These are phyloP conservation scores for Lucifuga dentata DNA, from an alignment of 2,113 vertebrate genomes.

Conservation along the genomic window DNA sequence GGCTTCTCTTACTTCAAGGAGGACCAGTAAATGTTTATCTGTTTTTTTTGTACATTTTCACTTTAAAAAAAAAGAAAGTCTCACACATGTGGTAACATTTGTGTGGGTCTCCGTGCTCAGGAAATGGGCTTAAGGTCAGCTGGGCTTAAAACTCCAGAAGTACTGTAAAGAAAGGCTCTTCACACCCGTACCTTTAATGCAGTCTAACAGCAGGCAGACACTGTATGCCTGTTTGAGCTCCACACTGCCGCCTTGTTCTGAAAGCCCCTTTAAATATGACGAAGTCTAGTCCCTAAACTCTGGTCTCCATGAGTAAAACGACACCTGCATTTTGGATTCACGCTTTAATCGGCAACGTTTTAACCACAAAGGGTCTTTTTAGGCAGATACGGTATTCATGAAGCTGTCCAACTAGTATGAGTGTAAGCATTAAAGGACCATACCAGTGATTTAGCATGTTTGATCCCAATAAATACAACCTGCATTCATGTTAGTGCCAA, in stretches of 20 bases:
- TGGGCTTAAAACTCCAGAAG: slow-evolving; percentile 21
- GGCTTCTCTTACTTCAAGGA: slow-evolving; percentile 98
- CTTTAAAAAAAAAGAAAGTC: not conserved
- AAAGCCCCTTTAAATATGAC: slow-evolving; percentile 39
- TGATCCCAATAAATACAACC: no score
- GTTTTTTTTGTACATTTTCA: not conserved
- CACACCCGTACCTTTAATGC: slow-evolving; percentile 44
- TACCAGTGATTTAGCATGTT: no score
- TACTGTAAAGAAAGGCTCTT: slow-evolving; percentile 27
- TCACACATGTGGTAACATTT: not conserved
- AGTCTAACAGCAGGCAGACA: slow-evolving; percentile 55
- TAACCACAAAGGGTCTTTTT: no score
- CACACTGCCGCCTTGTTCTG: slow-evolving; percentile 75
- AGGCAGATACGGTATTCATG: no score
- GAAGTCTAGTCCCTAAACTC: slow-evolving; percentile 27
- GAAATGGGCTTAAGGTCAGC: slow-evolving; percentile 27
- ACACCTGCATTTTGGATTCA: not conserved
- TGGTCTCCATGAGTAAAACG: not conserved
- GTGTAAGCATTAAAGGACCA: no score
- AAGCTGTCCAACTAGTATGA: no score
- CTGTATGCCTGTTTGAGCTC: slow-evolving; percentile 61
- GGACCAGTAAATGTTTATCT: slow-evolving; percentile 87
- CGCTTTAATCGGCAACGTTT: not conserved
- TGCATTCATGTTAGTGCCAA: no score
- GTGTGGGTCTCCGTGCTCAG: not conserved